phyloP scores from a whole-genome alignment of 2,113 vertebrate species.

The Arenaria interpres region DNA sequence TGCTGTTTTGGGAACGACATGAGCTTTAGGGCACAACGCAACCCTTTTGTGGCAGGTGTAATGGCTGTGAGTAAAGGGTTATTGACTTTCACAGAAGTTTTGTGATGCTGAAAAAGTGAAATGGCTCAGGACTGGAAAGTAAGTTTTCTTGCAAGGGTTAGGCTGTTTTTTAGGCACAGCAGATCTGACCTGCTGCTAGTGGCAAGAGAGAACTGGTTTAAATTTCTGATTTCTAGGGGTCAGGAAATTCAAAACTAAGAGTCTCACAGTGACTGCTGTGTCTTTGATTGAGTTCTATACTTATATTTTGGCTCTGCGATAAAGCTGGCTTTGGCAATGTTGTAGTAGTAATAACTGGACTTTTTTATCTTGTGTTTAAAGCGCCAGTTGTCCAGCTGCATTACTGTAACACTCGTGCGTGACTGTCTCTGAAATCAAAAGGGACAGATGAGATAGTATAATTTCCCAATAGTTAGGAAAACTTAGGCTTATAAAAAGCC shows the following conservation, averaged over 20 bases:
- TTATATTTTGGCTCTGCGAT: background rate
- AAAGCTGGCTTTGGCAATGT: background rate
- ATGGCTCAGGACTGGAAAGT: background rate
- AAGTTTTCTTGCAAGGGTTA: background rate
- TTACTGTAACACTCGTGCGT: background rate
- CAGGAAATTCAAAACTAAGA: background rate
- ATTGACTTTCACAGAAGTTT: background rate
- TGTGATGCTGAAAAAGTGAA: background rate
- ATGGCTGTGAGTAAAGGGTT: background rate
- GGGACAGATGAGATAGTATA: background rate
- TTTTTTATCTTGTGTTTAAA: constrained; percentile 9
- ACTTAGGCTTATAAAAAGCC: background rate
- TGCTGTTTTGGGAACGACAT: background rate
- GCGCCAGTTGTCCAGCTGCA: background rate
- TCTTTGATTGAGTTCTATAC: background rate
- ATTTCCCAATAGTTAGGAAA: too few species aligned
- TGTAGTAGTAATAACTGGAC: background rate
- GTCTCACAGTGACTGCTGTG: background rate
- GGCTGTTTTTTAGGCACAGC: background rate
- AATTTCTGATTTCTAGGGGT: background rate
- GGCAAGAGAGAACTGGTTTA: background rate
- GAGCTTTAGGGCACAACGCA: background rate
- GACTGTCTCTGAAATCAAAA: background rate
- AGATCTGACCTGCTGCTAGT: background rate
- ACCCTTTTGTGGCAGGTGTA: background rate